A percentile compares a stretch with the other conserved stretches of the same genome.
Conservation (phyloP, 1,140 invertebrate species). For the Eurosta solidaginis region DNA sequence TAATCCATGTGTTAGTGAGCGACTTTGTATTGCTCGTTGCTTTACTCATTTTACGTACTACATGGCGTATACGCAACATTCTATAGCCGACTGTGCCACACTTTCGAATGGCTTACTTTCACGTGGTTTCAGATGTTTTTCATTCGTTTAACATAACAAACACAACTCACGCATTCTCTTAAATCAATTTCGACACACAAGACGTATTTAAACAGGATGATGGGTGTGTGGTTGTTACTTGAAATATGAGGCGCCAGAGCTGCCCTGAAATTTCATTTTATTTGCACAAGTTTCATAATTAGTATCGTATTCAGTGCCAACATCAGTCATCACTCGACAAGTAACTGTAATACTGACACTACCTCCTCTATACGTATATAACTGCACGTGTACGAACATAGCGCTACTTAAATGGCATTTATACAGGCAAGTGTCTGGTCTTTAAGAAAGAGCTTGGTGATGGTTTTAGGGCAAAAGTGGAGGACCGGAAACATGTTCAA, state of each 20-base stretch:
- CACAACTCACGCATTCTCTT: background rate
- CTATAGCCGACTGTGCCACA: background rate
- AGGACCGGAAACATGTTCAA: background rate
- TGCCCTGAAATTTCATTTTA: conserved; percentile 52
- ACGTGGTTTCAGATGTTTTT: conserved; percentile 1
- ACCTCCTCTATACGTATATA: too few relatives aligned
- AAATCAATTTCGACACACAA: background rate
- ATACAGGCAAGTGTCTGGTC: background rate
- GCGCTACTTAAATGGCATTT: background rate
- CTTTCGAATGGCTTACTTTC: background rate
- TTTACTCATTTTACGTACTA: background rate
- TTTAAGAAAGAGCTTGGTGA: background rate
- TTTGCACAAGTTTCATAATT: conserved; percentile 58
- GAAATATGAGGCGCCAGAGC: conserved; percentile 45
- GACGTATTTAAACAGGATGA: background rate
- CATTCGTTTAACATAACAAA: conserved; percentile 4
- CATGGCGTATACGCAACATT: conserved; percentile 16
- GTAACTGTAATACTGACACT: background rate
- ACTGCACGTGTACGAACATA: too few relatives aligned
- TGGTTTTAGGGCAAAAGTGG: background rate
- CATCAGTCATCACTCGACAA: background rate
- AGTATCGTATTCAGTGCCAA: conserved; percentile 53
- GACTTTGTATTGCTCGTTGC: background rate
- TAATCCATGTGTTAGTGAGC: background rate
- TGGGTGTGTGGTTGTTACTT: background rate